Conservation (phyloP, 2,888 invertebrate genomes). For the Acanthosepion lycidas region DNA sequence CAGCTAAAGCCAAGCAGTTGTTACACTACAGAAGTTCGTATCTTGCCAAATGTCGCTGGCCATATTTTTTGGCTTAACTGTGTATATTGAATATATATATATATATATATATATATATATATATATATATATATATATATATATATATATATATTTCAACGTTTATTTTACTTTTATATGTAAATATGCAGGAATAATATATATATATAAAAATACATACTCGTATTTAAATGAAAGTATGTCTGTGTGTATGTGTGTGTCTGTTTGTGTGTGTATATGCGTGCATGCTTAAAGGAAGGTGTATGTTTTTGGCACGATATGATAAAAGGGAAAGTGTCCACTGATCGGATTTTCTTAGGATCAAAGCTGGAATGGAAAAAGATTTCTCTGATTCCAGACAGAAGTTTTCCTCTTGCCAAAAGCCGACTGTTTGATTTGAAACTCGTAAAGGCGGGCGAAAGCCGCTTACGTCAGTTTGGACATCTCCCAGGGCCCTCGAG, state of each 20-base stretch:
- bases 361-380: neutral
- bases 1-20: no score
- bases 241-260: neutral
- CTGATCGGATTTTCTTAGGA: neutral
- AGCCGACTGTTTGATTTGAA: neutral
- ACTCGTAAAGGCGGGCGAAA: no score
- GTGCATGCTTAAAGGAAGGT: neutral
- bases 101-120: no score
- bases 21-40: no score
- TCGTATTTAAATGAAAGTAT: no score
- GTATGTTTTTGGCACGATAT: neutral
- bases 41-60: no score
- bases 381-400: neutral
- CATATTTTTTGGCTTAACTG: no score
- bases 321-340: neutral
- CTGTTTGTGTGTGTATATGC: neutral
- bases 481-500: neutral
- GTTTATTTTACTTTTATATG: neutral
- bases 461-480: neutral
- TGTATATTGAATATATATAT: no score
- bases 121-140: no score
- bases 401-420: neutral
- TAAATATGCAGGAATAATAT: neutral
- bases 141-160: no score
- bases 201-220: no score